These are phyloP conservation scores for Creontiades dilutus DNA, from an alignment of 2,888 invertebrate genomes.

Conservation along the genomic window DNA sequence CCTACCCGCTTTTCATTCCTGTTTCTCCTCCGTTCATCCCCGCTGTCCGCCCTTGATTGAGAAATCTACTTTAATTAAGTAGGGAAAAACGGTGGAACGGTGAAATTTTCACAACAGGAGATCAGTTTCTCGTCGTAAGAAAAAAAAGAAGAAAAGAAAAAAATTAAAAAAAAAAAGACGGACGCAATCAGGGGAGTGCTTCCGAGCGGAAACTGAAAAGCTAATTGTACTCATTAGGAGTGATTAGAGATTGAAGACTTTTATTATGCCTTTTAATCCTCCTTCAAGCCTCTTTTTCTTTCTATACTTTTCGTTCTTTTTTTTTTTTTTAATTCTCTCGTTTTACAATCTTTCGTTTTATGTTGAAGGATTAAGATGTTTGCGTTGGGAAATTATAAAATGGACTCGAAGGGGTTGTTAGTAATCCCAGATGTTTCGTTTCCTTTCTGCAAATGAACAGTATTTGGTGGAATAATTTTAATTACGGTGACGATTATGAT, in stretches of 20 bases:
- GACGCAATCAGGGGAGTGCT: constrained; percentile 69
- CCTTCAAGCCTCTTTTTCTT: constrained; percentile 44
- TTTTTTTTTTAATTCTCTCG: constrained; percentile 12
- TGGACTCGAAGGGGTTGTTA: background rate
- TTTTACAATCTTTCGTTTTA: constrained; percentile 16
- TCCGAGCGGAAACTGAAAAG: constrained; percentile 70
- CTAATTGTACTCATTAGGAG: constrained; percentile 71
- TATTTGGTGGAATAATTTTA: background rate
- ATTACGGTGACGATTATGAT: no score
- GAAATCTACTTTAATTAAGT: constrained; percentile 71
- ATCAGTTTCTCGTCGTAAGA: constrained; percentile 62
- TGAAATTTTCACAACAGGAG: constrained; percentile 71
- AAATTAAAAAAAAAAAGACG: constrained; percentile 20
- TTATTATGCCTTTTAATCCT: constrained; percentile 71
- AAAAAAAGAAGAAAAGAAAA: background rate
- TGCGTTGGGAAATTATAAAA: constrained; percentile 15
- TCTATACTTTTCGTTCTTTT: background rate
- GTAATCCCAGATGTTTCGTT: background rate
- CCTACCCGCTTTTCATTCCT: background rate
- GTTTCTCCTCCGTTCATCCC: no score
- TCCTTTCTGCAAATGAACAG: background rate
- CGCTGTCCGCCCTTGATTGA: constrained; percentile 52
- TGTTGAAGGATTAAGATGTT: constrained; percentile 47
- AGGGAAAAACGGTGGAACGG: constrained; percentile 53
- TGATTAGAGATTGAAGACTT: constrained; percentile 70